These are phyloP conservation scores for Coregonus suidteri DNA, from an alignment of 2,797 vertebrate genomes.

Conservation along the genomic window DNA sequence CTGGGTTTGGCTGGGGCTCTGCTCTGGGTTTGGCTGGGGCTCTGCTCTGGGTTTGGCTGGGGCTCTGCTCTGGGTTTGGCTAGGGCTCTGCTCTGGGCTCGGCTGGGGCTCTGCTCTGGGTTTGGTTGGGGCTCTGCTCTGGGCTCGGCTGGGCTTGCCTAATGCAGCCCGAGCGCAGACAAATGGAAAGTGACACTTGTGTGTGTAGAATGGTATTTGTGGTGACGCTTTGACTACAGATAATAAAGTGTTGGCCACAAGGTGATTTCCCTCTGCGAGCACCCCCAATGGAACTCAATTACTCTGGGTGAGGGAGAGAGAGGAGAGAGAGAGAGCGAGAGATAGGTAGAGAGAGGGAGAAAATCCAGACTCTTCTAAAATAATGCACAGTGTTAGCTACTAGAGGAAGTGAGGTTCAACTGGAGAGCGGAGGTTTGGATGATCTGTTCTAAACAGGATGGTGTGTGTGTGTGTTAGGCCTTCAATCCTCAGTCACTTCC, in stretches of 20 bases:
- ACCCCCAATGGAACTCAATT: slow-evolving; percentile 81
- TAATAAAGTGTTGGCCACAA: slow-evolving; percentile 89
- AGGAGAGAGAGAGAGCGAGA: slow-evolving; percentile 23
- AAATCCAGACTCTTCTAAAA: slow-evolving; percentile 51
- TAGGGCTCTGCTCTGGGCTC: no score
- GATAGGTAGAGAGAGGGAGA: slow-evolving; percentile 29
- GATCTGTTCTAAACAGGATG: slow-evolving; percentile 24
- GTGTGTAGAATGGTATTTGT: slow-evolving; percentile 90
- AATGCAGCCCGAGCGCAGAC: slow-evolving; percentile 81
- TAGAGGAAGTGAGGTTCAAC: slow-evolving; percentile 37
- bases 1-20: no score
- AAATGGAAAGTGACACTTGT: slow-evolving; percentile 92
- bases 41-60: no score
- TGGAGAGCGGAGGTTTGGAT: slow-evolving; percentile 33
- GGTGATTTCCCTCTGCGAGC: slow-evolving; percentile 84
- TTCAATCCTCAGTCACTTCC: slow-evolving; percentile 71
- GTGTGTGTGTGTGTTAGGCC: slow-evolving; percentile 37
- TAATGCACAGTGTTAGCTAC: slow-evolving; percentile 24
- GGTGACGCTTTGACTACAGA: slow-evolving; percentile 91
- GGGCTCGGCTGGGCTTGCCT: slow-evolving; percentile 39
- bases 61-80: no score
- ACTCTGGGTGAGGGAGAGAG: neutral
- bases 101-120: no score
- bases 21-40: no score
- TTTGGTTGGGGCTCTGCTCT: no score